A percentile compares a stretch with the other conserved stretches of the same genome.
Conservation (phyloP, 2,888 invertebrate species). For the Ormyrus labotus region DNA sequence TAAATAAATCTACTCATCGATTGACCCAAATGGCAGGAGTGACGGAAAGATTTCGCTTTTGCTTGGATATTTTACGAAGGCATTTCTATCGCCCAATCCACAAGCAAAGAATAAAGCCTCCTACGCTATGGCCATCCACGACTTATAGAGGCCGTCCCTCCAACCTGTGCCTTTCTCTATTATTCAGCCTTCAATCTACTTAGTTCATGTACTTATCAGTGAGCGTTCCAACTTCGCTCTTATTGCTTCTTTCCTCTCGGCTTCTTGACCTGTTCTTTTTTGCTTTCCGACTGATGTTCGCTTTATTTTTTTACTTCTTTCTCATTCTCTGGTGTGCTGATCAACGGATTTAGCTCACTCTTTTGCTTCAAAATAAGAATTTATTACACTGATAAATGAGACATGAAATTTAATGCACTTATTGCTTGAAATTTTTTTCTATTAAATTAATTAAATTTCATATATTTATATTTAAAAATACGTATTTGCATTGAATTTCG, state of each 20-base stretch:
- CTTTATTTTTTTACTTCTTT: not conserved
- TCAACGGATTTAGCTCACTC: too few relatives aligned
- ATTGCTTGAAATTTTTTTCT: too few relatives aligned
- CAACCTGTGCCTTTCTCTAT: conserved; percentile 40
- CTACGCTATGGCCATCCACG: not conserved
- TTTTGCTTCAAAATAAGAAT: too few relatives aligned
- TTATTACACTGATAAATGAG: too few relatives aligned
- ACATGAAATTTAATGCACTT: too few relatives aligned
- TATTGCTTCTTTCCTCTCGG: not conserved
- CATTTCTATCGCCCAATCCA: not conserved
- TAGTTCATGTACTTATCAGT: conserved; percentile 27
- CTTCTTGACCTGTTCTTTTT: not conserved
- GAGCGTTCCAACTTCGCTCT: not conserved
- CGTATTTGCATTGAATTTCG: too few relatives aligned
- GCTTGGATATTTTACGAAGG: conserved; percentile 41
- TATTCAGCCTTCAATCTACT: conserved; percentile 56
- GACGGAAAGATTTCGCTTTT: conserved; percentile 18
- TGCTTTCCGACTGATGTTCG: not conserved
- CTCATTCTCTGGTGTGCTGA: not conserved
- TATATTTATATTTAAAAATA: too few relatives aligned
- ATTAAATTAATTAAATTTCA: too few relatives aligned
- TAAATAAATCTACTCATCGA: too few relatives aligned
- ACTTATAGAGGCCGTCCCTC: not conserved
- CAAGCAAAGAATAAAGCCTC: not conserved
- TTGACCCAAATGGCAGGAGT: too few relatives aligned